phyloP scores from a whole-genome alignment of 1,140 invertebrate species.

The Paramacrobiotus metropolitanus region DNA sequence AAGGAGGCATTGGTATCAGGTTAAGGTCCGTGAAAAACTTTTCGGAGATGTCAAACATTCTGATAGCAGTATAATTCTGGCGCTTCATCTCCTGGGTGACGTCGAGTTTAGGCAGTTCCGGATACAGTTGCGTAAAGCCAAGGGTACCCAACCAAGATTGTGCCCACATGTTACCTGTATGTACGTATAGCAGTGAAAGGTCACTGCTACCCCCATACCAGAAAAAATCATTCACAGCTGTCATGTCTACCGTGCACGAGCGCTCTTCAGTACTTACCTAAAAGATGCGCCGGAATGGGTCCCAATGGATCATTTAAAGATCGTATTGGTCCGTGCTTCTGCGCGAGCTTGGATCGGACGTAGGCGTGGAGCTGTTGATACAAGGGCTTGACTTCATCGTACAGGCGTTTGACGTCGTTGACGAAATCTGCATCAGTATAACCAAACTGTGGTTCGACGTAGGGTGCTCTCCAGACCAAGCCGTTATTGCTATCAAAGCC shows the following conservation, averaged over 20 bases:
- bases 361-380: constrained; percentile 73
- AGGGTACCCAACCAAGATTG: constrained; percentile 65
- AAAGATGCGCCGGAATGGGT: constrained; percentile 70
- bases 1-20: constrained; percentile 45
- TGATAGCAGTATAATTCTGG: constrained; percentile 34
- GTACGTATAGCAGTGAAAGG: too few relatives aligned
- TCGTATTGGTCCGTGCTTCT: constrained; percentile 24
- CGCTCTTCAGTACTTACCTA: constrained; percentile 21
- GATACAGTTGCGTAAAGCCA: constrained; percentile 49
- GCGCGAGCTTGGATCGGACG: constrained; percentile 49
- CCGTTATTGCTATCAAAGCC: background rate
- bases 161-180: constrained; percentile 46
- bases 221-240: background rate
- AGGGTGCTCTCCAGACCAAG: background rate
- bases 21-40: constrained; percentile 66
- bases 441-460: constrained; percentile 4
- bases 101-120: constrained; percentile 41
- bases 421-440: background rate
- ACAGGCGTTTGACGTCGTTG: constrained; percentile 49
- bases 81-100: constrained; percentile 42
- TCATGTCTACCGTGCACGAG: background rate
- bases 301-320: constrained; percentile 31
- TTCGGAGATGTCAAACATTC: constrained; percentile 57
- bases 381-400: constrained; percentile 54
- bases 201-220: too few relatives aligned